A percentile compares a stretch with the other conserved stretches of the same genome.
Conservation (phyloP, 2,888 invertebrate species). For the Tiliacea citrago region DNA sequence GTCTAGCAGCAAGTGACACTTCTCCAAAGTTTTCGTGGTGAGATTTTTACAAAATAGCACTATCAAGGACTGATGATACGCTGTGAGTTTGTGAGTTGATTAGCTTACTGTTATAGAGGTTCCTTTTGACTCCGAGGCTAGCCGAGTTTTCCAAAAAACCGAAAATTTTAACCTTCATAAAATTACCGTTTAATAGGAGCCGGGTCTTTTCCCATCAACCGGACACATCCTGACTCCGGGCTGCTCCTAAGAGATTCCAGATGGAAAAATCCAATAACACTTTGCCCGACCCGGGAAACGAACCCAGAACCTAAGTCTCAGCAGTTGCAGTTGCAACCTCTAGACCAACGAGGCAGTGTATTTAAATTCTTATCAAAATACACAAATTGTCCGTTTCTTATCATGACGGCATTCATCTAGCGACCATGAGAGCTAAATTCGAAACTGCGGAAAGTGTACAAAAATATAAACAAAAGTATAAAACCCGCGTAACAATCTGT, state of each 20-base stretch:
- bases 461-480: constrained; percentile 22
- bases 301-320: not conserved
- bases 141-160: not conserved
- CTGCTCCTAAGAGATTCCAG: too few relatives aligned
- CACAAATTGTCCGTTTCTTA: constrained; percentile 11
- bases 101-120: not conserved
- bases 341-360: not conserved
- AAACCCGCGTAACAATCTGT: constrained; percentile 23
- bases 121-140: not conserved
- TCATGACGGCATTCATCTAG: constrained; percentile 8
- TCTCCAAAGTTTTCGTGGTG: not conserved
- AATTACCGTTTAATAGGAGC: not conserved
- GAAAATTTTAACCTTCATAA: not conserved
- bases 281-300: not conserved
- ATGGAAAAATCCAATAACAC: too few relatives aligned
- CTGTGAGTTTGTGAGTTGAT: not conserved
- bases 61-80: not conserved
- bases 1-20: not conserved
- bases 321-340: not conserved
- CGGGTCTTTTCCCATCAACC: not conserved
- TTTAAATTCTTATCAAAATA: constrained; percentile 16
- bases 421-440: constrained; percentile 21
- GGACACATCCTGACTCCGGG: not conserved
- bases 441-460: constrained; percentile 22
- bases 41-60: not conserved